phyloP scores from a whole-genome alignment of 2,888 invertebrate species.

The Rhamphomyia laevipes region DNA sequence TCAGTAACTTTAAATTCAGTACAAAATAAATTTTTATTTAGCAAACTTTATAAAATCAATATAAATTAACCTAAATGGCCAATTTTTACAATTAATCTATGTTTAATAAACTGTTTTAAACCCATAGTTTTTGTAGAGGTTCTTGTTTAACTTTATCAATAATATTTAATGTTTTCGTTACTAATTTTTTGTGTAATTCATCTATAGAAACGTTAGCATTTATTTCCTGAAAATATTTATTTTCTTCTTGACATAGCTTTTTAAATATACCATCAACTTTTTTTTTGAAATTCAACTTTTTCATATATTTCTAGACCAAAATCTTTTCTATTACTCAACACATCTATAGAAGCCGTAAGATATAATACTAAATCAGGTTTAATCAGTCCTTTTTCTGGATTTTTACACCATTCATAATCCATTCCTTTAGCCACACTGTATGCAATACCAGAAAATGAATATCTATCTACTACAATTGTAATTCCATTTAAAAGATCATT shows the following conservation, averaged over 20 bases:
- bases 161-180: conserved; percentile 13
- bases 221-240: conserved; percentile 51
- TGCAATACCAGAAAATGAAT: conserved; percentile 87
- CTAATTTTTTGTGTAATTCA: conserved; percentile 36
- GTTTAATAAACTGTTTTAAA: too few species aligned
- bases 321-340: conserved; percentile 50
- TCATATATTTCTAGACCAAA: conserved; percentile 74
- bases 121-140: conserved; percentile 15
- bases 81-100: too few species aligned
- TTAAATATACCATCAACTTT: conserved; percentile 56
- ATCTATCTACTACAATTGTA: conserved; percentile 83
- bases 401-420: conserved; percentile 73
- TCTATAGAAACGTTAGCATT: conserved; percentile 45
- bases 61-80: too few species aligned
- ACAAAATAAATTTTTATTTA: too few species aligned
- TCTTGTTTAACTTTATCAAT: conserved; percentile 13
- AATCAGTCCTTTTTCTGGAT: conserved; percentile 74
- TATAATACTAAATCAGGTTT: conserved; percentile 80
- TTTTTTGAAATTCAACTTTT: conserved; percentile 57
- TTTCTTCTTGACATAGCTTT: conserved; percentile 51
- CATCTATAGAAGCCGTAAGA: conserved; percentile 52
- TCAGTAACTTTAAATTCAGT: too few species aligned
- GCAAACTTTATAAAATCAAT: too few species aligned
- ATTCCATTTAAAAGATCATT: conserved; percentile 54
- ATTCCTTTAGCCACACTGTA: conserved; percentile 72